Percentiles rank a stretch among this genome's conserved stretches.
Evolutionary conservation across 2,797 vertebrate species (phyloP).

Genomic region (Psittacula derbiana): DNA sequence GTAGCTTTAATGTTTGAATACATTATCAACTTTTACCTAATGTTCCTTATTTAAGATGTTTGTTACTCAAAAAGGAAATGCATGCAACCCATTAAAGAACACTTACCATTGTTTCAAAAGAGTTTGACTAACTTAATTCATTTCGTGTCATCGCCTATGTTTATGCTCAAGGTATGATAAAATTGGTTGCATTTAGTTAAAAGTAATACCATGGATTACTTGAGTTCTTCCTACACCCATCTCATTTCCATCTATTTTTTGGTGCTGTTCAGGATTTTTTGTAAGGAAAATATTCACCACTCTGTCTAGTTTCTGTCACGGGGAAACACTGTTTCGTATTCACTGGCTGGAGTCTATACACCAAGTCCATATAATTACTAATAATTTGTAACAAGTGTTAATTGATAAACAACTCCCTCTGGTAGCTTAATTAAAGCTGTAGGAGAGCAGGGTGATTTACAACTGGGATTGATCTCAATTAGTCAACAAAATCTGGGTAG

Average conservation of each 20-base stretch:
- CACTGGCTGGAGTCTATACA: constrained; percentile 63
- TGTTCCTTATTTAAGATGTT: constrained; percentile 68
- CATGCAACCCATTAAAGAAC: neutral
- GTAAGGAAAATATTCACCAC: constrained; percentile 9
- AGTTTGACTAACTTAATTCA: constrained; percentile 18
- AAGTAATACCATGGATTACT: neutral
- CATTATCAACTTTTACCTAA: constrained; percentile 79
- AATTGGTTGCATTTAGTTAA: constrained; percentile 8
- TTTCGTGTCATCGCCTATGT: neutral
- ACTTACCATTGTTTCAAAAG: neutral
- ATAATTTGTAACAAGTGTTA: constrained; percentile 89
- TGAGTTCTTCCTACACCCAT: constrained; percentile 7
- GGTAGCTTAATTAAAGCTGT: constrained; percentile 86
- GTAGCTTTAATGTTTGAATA: constrained; percentile 81
- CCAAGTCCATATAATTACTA: constrained; percentile 85
- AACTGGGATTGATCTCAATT: constrained; percentile 88
- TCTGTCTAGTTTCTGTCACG: constrained; percentile 24
- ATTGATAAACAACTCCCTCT: constrained; percentile 86
- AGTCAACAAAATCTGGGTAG: constrained; percentile 85
- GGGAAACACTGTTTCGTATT: constrained; percentile 56
- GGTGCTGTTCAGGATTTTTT: neutral
- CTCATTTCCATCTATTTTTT: neutral
- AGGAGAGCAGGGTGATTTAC: constrained; percentile 81
- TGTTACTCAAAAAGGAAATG: constrained; percentile 63
- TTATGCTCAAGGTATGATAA: neutral